These are phyloP conservation scores for Tyto alba DNA, from an alignment of 2,113 vertebrate genomes.

Conservation along the genomic window DNA sequence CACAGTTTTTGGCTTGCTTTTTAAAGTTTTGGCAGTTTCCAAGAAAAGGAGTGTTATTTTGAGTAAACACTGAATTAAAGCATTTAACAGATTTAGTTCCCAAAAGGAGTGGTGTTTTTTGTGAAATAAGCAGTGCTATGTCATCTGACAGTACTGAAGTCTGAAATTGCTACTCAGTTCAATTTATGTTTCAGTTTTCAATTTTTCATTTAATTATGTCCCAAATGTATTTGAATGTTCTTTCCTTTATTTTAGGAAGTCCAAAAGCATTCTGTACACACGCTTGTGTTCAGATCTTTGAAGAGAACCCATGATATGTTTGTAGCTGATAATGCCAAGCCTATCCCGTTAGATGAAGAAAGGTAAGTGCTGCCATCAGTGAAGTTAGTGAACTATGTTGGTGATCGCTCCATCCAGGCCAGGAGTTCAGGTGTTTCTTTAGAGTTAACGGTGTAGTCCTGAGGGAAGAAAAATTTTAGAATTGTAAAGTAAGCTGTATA, in stretches of 20 bases:
- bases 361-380: constrained; percentile 71
- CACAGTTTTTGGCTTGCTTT: not conserved
- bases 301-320: constrained; percentile 99
- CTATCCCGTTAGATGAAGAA: constrained; percentile 83
- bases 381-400: not conserved
- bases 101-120: not conserved
- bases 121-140: not conserved
- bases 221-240: not conserved
- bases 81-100: not conserved
- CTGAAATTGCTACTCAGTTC: not conserved
- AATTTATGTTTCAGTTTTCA: not conserved
- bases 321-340: constrained; percentile 93
- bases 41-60: not conserved
- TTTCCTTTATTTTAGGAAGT: constrained; percentile 79
- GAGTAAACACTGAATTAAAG: not conserved
- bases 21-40: not conserved
- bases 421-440: not conserved
- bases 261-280: constrained; percentile 97
- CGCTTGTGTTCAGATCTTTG: constrained; percentile 95
- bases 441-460: not conserved
- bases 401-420: not conserved
- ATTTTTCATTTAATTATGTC: not conserved
- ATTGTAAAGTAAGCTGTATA: not conserved
- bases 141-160: not conserved
- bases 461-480: not conserved